Evolutionary conservation across 2,888 invertebrate species (phyloP), one percentile per base, ranked within the genome.

Genomic region (Leuctra nigra): DNA sequence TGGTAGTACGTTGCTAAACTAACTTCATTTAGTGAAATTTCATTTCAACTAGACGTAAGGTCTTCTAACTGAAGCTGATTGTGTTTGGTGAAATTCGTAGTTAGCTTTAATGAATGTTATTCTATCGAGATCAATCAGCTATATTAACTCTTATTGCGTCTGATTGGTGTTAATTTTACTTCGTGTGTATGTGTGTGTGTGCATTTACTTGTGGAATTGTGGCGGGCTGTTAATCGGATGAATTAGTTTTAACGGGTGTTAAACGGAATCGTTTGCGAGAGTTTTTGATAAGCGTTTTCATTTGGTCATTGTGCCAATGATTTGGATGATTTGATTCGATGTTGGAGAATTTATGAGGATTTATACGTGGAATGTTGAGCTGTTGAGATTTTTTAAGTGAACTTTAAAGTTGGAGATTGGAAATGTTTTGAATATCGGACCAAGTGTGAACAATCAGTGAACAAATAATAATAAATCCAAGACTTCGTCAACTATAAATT

Each of bases 11-110:
- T 55, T 58, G 55, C 44, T 24, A 36, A 53, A 36, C 55, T 11
- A 53, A 35, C 53, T 44, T 46, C 55, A 58, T 54, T 57, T 52
- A 56, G 41, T 56, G 29, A 56, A 56, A 33, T 52, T 54, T 57
- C 57, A 57, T 57, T 53, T 57, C 25, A 20, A 46, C 38, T 57
- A 47, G 29, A 23, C 36, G 52, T n/a, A n/a, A n/a, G n/a, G n/a
- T n/a, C n/a, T n/a, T n/a, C n/a, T n/a, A 52, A 50, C 38, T 52
- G 48, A 47, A 29, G 39, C 47, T 54, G 54, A 47, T 54, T 57
- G 50, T 29, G 50, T 18, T 50, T 6, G 20, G 4, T n/a, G 44
- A 14, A 38, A 14, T n/a, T 9, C 23, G 6, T 39, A 50, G 33
- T 29, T 50, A 50, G n/a, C 18, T 20, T 50, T 50, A 50, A 33